Percentiles rank a stretch among this genome's conserved stretches.
Conservation (phyloP, 2,888 invertebrate genomes). For the Eristalinus sepulchralis region DNA sequence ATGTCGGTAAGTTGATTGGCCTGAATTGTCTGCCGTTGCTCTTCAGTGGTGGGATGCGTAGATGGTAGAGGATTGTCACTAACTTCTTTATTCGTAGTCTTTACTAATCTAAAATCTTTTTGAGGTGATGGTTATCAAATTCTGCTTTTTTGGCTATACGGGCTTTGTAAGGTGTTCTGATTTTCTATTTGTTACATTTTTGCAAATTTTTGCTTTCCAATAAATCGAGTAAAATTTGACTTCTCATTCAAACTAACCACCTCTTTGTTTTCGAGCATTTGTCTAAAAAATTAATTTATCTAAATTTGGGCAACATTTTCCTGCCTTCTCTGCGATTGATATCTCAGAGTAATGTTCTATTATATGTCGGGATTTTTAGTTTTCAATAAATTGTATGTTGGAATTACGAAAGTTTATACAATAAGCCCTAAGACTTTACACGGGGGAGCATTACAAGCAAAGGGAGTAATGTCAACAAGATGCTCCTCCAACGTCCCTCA, state of each 20-base stretch:
- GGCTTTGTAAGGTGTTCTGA: neutral
- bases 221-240: neutral
- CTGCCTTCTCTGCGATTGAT: too few relatives aligned
- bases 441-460: too few relatives aligned
- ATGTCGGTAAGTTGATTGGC: conserved; percentile 74
- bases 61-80: neutral
- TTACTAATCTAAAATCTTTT: neutral
- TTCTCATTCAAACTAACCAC: neutral
- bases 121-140: neutral
- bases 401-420: too few relatives aligned
- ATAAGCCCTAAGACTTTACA: too few relatives aligned
- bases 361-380: too few relatives aligned
- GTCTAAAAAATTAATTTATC: too few relatives aligned
- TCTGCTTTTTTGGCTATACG: neutral
- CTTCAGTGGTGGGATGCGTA: neutral
- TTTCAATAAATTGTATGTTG: too few relatives aligned
- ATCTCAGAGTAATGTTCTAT: too few relatives aligned
- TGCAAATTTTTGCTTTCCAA: neutral
- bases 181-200: neutral
- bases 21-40: neutral
- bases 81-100: neutral
- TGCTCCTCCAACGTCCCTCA: too few relatives aligned
- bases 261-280: neutral
- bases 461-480: too few relatives aligned
- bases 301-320: too few relatives aligned